Conservation (phyloP, 2,888 invertebrate genomes). For the Eupithecia vulgata region DNA sequence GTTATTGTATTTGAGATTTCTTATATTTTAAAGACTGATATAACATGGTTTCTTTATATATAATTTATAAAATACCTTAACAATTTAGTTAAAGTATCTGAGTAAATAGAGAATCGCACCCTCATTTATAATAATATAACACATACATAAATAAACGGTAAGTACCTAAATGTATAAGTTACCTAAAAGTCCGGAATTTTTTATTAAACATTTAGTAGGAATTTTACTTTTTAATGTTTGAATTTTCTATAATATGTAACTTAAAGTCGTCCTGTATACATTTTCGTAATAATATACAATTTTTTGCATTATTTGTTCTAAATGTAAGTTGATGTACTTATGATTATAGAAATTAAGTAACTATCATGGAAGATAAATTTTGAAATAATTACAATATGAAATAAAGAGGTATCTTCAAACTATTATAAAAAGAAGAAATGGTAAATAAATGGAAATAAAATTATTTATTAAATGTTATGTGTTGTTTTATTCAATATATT, state of each 20-base stretch:
- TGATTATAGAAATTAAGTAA: conserved; percentile 49
- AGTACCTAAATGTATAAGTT: conserved; percentile 20
- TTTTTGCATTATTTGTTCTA: conserved; percentile 55
- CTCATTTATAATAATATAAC: background rate
- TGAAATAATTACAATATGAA: conserved; percentile 49
- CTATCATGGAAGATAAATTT: conserved; percentile 46
- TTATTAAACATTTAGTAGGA: conserved; percentile 21
- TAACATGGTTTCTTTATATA: conserved; percentile 6
- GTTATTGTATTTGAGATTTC: background rate
- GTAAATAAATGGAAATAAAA: conserved; percentile 62
- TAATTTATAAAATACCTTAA: background rate
- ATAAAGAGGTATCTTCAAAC: conserved; percentile 65
- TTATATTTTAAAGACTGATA: conserved; percentile 25
- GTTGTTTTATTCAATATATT: conserved; percentile 13
- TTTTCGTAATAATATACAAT: conserved; percentile 64
- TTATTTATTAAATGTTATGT: conserved; percentile 61
- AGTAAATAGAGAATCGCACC: background rate
- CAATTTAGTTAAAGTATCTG: background rate
- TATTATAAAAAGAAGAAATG: conserved; percentile 56
- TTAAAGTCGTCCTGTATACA: conserved; percentile 66
- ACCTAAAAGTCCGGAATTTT: conserved; percentile 28
- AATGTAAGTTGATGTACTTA: conserved; percentile 55
- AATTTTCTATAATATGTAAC: conserved; percentile 41
- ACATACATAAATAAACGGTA: background rate
- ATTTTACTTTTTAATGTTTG: conserved; percentile 36